Evolutionary conservation across 2,797 vertebrate genomes (phyloP).

Genomic region (Coendou prehensilis): DNA sequence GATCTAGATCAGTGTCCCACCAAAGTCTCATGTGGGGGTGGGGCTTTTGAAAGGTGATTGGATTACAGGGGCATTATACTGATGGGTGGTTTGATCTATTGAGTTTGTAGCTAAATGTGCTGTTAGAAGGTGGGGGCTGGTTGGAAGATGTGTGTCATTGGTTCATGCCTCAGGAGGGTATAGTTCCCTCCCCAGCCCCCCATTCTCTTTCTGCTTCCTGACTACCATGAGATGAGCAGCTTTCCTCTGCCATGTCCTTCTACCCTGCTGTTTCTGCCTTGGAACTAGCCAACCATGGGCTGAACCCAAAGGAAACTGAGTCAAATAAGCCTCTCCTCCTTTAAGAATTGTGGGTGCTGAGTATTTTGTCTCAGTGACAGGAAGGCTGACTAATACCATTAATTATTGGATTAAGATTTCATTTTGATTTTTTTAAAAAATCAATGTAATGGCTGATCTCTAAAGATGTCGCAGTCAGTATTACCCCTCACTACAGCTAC

Average conservation of each 20-base stretch:
- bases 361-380: background rate
- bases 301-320: background rate
- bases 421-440: constrained; percentile 8
- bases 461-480: background rate
- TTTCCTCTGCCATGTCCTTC: background rate
- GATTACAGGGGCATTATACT: background rate
- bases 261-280: background rate
- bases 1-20: background rate
- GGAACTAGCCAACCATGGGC: background rate
- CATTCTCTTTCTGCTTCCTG: background rate
- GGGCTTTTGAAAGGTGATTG: background rate
- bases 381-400: background rate
- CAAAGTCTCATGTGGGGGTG: background rate
- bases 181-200: background rate
- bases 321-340: background rate
- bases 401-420: background rate
- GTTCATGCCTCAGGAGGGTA: background rate
- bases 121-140: background rate
- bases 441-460: background rate
- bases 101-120: background rate
- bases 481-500: background rate
- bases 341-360: background rate
- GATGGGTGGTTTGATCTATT: background rate
- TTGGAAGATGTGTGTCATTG: background rate
- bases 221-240: background rate